phyloP scores from a whole-genome alignment of 2,113 vertebrate genomes.

The Pseudorasbora parva region DNA sequence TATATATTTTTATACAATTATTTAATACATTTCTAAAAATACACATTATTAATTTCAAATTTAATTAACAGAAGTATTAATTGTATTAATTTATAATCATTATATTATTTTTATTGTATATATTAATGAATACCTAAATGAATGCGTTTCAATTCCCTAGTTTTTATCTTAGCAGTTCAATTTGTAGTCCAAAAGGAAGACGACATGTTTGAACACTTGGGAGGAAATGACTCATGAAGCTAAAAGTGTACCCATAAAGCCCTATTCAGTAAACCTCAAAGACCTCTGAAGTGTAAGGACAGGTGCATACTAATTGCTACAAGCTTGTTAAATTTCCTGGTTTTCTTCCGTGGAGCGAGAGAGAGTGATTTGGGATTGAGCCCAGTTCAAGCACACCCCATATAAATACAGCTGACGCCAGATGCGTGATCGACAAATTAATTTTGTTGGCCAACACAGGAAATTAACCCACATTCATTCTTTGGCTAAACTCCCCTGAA shows the following conservation, averaged over 20 bases:
- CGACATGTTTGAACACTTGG: background rate
- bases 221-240: background rate
- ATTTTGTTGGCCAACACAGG: conserved; percentile 29
- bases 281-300: conserved; percentile 8
- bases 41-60: too few species aligned
- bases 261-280: conserved; percentile 6
- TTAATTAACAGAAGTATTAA: too few species aligned
- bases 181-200: background rate
- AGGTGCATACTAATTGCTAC: conserved; percentile 23
- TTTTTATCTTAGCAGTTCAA: background rate
- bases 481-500: background rate
- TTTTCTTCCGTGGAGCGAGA: background rate
- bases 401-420: conserved; percentile 28
- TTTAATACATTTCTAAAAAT: background rate
- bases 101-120: background rate
- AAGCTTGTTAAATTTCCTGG: conserved; percentile 15
- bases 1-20: too few species aligned
- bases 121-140: background rate
- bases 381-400: background rate
- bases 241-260: background rate
- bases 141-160: background rate
- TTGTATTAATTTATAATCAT: too few species aligned
- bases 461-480: conserved; percentile 26
- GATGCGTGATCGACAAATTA: conserved; percentile 1
- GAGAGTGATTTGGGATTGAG: background rate